These are phyloP conservation scores for Pollenia griseotomentosa DNA, from an alignment of 2,888 invertebrate species.

Conservation along the genomic window DNA sequence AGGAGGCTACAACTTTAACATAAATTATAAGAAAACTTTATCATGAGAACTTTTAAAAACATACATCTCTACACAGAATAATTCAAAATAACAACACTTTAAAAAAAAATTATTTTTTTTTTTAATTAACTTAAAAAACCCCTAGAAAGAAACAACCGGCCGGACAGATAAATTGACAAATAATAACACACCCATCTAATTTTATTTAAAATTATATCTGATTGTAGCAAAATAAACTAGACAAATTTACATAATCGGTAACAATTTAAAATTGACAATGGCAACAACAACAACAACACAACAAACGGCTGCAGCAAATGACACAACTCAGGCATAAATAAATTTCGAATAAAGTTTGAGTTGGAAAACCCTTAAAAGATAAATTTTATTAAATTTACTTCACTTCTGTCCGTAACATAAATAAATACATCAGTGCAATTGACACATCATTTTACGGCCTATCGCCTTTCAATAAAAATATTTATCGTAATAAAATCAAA, in stretches of 20 bases:
- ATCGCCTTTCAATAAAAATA: conserved; percentile 84
- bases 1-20: conserved; percentile 12
- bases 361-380: conserved; percentile 25
- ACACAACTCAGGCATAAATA: conserved; percentile 72
- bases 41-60: conserved; percentile 9
- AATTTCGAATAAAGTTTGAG: conserved; percentile 25
- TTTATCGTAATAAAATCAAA: conserved; percentile 80
- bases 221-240: conserved; percentile 63
- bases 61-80: not conserved
- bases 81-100: not conserved
- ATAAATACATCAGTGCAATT: conserved; percentile 80
- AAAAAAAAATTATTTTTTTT: conserved; percentile 27
- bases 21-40: conserved; percentile 52
- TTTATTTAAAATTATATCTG: conserved; percentile 64
- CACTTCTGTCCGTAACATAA: conserved; percentile 3
- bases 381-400: conserved; percentile 17
- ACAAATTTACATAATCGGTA: conserved; percentile 81
- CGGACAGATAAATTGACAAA: conserved; percentile 22
- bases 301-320: conserved; percentile 69
- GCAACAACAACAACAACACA: conserved; percentile 70
- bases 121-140: conserved; percentile 50
- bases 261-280: conserved; percentile 76
- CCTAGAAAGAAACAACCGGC: not conserved
- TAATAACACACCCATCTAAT: conserved; percentile 31
- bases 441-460: conserved; percentile 85